Conservation (phyloP, 2,113 vertebrate genomes). For the Ochotona curzoniae region DNA sequence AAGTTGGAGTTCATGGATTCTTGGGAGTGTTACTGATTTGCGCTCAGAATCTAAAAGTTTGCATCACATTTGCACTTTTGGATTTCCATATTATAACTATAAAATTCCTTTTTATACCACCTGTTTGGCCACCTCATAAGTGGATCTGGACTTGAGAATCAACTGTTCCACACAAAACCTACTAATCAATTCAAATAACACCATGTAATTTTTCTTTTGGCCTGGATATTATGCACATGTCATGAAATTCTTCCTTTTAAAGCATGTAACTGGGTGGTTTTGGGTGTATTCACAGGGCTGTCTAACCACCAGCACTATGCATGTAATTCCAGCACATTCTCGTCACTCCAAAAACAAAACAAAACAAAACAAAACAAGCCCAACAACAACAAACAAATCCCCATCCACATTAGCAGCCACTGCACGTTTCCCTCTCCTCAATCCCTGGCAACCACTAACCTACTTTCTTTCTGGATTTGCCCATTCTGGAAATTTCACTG, state of each 20-base stretch:
- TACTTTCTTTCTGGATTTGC: conserved; percentile 33
- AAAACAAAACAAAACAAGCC: no score
- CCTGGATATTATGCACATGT: background rate
- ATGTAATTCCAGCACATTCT: conserved; percentile 6
- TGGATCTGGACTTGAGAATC: background rate
- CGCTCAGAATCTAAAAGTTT: conserved; percentile 18
- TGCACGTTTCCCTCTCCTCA: background rate
- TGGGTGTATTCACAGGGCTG: background rate
- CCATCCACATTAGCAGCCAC: background rate
- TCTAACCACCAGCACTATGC: background rate
- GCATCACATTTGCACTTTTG: conserved; percentile 15
- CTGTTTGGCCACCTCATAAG: background rate
- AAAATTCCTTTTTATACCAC: background rate
- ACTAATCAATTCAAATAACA: conserved; percentile 41
- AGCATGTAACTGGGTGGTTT: background rate
- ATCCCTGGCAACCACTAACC: background rate
- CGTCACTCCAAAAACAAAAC: background rate
- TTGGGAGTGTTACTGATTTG: background rate
- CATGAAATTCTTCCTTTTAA: conserved; percentile 33
- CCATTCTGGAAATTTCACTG: background rate
- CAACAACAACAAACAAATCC: background rate
- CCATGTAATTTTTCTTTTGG: background rate
- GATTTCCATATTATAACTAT: background rate
- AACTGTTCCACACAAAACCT: background rate
- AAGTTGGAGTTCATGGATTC: background rate